phyloP scores from a whole-genome alignment of 2,113 vertebrate species.

The Tretioscincus oriximinensis region DNA sequence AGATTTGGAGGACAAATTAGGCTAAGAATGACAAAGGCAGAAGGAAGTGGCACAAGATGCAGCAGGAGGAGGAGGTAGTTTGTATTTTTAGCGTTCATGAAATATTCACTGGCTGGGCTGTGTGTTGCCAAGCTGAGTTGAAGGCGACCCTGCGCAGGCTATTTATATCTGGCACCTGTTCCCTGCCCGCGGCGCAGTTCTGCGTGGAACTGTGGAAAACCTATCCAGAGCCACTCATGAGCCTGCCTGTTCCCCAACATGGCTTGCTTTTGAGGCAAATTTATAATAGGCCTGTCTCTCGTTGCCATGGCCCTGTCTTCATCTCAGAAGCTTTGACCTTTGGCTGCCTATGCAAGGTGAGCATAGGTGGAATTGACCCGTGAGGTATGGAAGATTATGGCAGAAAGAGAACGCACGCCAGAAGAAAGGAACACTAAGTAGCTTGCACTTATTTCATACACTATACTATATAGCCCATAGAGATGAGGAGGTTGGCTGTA shows the following conservation, averaged over 20 bases:
- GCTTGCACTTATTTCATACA: neutral
- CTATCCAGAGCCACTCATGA: neutral
- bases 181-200: constrained; percentile 15
- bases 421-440: neutral
- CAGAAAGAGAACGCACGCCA: too few relatives aligned
- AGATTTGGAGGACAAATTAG: constrained; percentile 25
- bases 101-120: constrained; percentile 15
- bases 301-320: fast-evolving
- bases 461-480: too few relatives aligned
- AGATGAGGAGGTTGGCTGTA: neutral
- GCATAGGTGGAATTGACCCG: neutral
- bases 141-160: constrained; percentile 26
- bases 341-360: too few relatives aligned
- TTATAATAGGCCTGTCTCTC: neutral
- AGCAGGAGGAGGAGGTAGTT: constrained; percentile 8
- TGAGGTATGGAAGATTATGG: too few relatives aligned
- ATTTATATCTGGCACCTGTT: constrained; percentile 33
- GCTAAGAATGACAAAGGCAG: constrained; percentile 4
- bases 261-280: neutral
- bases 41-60: neutral
- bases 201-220: constrained; percentile 19
- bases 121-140: constrained; percentile 20
- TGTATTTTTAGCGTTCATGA: constrained; percentile 36
- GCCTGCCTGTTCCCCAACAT: too few relatives aligned
- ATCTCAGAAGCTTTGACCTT: neutral